Evolutionary conservation across 2,888 invertebrate genomes (phyloP), one percentile per base, ranked within the genome.

Genomic region (Agrotis clavis): DNA sequence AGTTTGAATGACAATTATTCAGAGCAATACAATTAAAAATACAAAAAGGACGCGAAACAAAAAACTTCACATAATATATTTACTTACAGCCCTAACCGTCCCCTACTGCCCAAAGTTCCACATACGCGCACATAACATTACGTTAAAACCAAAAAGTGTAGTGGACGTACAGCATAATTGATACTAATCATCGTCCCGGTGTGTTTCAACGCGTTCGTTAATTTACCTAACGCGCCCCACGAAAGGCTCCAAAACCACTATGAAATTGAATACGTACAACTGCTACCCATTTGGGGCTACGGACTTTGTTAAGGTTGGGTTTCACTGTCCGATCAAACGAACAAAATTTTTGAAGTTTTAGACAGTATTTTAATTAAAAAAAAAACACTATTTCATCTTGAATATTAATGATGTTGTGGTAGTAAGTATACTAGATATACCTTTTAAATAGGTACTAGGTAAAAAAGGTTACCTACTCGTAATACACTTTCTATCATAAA

Each of bases 231-330:
- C 84, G 84, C 84, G 84, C 79, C 81, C 81, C 72, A 86, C 82
- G 85, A 90, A 89, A 87, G 87, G 84, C 77, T 84, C 80, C 81
- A 80, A 87, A 87, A 85, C 84, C 85, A 86, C 87, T 81, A 85
- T 85, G 87, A 87, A 90, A 90, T 87, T 86, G 79, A 88, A 90
- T 89, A 90, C 86, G 70, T 83, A 85, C 87, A 88, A 89, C 88
- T 87, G 90, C 90, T 91, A 89, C 91, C 83, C 84, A 87, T 89
- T 88, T 84, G 81, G 75, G 70, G 78, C 87, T 76, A 86, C 74
- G 82, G 71, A 70, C 83, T 77, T 51, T 53, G 45, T 87, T 77
- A 88, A 87, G 85, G 89, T 74, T 67, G 60, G 63, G 75, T 90
- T 87, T 83, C 63, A 79, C 61, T 78, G 30, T 4, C 60, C 66